phyloP scores from a whole-genome alignment of 2,113 vertebrate species.

The Noturus placidus region DNA sequence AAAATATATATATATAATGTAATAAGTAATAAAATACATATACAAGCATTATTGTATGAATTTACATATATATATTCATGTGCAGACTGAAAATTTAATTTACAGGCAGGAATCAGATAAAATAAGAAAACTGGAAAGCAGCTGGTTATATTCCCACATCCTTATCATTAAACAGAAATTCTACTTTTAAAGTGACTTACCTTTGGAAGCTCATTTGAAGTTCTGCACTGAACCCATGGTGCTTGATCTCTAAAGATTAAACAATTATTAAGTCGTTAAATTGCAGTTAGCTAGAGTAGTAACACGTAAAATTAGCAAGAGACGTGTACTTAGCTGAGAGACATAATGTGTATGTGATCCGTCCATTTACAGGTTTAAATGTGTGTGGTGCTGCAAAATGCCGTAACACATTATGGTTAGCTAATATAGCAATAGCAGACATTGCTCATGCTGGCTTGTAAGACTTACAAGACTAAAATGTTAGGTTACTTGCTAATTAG shows the following conservation, averaged over 20 bases:
- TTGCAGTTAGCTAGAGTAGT: neutral
- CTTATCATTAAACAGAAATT: neutral
- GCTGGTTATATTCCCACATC: neutral
- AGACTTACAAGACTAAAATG: neutral
- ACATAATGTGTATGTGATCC: neutral
- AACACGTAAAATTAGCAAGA: neutral
- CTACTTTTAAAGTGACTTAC: slow-evolving; percentile 56
- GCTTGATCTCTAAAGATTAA: slow-evolving; percentile 30
- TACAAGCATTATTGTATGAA: neutral
- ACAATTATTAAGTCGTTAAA: neutral
- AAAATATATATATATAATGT: no score
- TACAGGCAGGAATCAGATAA: neutral
- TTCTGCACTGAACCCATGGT: slow-evolving; percentile 71
- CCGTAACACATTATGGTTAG: neutral
- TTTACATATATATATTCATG: neutral
- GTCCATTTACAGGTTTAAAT: neutral
- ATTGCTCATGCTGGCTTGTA: neutral
- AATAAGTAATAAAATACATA: no score
- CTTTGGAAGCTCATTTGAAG: slow-evolving; percentile 75
- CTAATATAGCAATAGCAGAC: neutral
- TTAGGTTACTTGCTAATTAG: neutral
- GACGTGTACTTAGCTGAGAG: neutral
- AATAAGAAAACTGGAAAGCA: neutral
- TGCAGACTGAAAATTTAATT: neutral
- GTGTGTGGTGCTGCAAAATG: neutral